Conservation (phyloP, 2,888 invertebrate species). For the Cephus nigrinus region DNA sequence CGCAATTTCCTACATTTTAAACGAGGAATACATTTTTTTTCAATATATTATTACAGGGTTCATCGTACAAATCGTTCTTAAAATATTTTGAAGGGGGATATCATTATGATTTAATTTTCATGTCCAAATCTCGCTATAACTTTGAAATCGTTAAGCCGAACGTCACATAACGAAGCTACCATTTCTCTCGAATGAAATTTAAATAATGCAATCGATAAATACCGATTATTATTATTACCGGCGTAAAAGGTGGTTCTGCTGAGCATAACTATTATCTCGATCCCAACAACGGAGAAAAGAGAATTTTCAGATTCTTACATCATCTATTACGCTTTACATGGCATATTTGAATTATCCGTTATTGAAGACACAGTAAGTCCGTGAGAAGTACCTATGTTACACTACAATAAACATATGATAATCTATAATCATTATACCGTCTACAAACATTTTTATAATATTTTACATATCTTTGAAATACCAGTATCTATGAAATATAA, state of each 20-base stretch:
- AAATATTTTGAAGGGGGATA: constrained; percentile 32
- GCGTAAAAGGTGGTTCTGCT: constrained; percentile 10
- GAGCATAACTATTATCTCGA: not conserved
- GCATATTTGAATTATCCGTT: not conserved
- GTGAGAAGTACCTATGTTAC: not conserved
- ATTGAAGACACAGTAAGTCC: not conserved
- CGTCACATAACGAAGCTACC: constrained; percentile 38
- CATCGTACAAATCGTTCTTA: not conserved
- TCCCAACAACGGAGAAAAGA: not conserved
- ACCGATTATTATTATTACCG: constrained; percentile 38
- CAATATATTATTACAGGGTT: constrained; percentile 18
- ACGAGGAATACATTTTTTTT: constrained; percentile 34
- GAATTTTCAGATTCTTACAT: not conserved
- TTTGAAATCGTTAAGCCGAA: constrained; percentile 48
- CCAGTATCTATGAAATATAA: too few species aligned
- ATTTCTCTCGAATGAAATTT: constrained; percentile 34
- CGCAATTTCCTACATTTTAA: constrained; percentile 5
- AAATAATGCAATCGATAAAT: constrained; percentile 38
- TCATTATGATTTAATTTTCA: constrained; percentile 61
- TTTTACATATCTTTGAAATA: not conserved
- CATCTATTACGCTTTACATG: not conserved
- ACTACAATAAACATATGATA: not conserved
- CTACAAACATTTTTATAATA: not conserved
- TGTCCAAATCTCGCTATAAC: constrained; percentile 29
- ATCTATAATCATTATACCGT: not conserved